Base-by-base conservation (phyloP, 2,797 vertebrate species). In the Characodon lateralis region DNA sequence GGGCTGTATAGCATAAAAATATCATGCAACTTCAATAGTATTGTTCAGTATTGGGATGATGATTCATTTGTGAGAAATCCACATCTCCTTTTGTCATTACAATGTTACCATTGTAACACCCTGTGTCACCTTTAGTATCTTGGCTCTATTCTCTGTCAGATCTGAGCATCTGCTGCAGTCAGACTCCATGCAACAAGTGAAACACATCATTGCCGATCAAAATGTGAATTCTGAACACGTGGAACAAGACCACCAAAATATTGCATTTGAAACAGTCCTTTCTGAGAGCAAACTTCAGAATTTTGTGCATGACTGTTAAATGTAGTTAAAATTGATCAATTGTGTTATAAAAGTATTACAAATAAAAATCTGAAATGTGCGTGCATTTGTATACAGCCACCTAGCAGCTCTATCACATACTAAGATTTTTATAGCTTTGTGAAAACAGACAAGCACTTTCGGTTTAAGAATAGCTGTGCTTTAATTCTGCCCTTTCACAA, bases 361-460 rank as follows among this genome's bases (percentile, higher is more conserved):
- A 14, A 59, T 12, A 59, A 28, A 59, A 59, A 56, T 14, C 58
- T 28, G 58, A 26, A 12, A 28, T 14, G 9, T 14, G 26, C 5
- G 3, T 13, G n/a, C 26, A 59, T 59, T 59, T 59, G 12, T 10
- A 9, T n/a, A 56, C 2, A 13, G 46, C 46, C 46, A 48, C 46
- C 46, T 48, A 48, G 89, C 83, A 83, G 93, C 83, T 91, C 89
- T 89, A 88, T 90, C 91, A 92, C 76, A 88, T 79, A 50, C 87
- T 85, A 77, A 86, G 70, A 84, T 91, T 93, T 91, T 88, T 91
- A 93, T 88, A 78, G 83, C 81, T 71, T 77, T 79, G 80, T 78
- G 80, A 80, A 88, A 87, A 83, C 68, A 75, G 82, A 88, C 82
- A 83, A 79, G 80, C 78, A 66, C 79, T 69, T 85, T 85, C 78